These are phyloP conservation scores for Poeciliopsis paucimaculata DNA, from an alignment of 2,797 vertebrate species.

Conservation along the genomic window DNA sequence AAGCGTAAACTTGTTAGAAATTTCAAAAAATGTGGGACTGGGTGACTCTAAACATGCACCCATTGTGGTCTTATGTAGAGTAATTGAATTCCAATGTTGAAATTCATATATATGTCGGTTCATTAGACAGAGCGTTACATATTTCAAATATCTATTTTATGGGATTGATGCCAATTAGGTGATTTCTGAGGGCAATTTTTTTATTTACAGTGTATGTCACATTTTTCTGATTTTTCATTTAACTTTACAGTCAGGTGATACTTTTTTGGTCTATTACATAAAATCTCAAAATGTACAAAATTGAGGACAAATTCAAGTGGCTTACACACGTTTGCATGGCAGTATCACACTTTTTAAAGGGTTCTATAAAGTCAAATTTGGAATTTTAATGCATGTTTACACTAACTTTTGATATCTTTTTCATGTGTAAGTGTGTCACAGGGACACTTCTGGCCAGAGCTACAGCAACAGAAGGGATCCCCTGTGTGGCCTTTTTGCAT, in stretches of 20 bases:
- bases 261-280: background rate
- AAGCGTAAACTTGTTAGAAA: background rate
- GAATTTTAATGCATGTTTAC: background rate
- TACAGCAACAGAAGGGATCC: constrained; percentile 66
- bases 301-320: background rate
- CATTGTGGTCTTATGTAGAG: background rate
- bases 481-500: constrained; percentile 62
- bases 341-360: background rate
- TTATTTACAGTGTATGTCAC: background rate
- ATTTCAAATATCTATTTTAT: background rate
- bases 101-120: background rate
- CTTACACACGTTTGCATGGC: background rate
- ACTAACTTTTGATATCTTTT: background rate
- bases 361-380: background rate
- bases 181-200: background rate
- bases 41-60: background rate
- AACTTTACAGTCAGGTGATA: background rate
- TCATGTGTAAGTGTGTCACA: constrained; percentile 41
- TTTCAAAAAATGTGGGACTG: background rate
- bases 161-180: background rate
- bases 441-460: constrained; percentile 68
- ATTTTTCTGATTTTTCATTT: background rate
- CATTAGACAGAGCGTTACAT: background rate
- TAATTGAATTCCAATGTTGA: background rate
- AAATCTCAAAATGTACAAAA: background rate